These are phyloP conservation scores for Myrmophylax atrothorax DNA, from an alignment of 2,113 vertebrate species.

Conservation along the genomic window DNA sequence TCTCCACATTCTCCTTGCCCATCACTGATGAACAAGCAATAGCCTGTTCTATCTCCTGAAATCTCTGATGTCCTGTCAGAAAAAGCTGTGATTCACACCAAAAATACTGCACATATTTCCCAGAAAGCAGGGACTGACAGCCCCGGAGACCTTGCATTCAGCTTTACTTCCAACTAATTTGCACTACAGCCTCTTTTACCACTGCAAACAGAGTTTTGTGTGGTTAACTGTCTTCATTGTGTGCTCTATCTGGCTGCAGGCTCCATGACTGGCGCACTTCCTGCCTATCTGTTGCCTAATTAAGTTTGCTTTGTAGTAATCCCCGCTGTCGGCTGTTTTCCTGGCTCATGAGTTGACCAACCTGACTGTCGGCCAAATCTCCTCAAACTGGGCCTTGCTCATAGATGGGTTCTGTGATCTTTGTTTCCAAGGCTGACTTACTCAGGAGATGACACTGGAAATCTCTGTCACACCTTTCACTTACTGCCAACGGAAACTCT, in stretches of 20 bases:
- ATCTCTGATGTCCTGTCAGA: background rate
- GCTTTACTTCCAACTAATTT: background rate
- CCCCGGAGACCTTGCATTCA: background rate
- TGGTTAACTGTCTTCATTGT: background rate
- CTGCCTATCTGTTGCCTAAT: constrained; percentile 61
- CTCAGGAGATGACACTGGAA: background rate
- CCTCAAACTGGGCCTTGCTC: background rate
- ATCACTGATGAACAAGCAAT: background rate
- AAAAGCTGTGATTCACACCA: background rate
- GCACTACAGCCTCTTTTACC: background rate
- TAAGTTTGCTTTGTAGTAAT: constrained; percentile 57
- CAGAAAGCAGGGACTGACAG: background rate
- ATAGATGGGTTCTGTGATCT: background rate
- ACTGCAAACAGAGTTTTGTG: background rate
- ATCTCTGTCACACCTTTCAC: background rate
- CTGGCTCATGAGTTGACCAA: background rate
- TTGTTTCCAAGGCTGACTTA: background rate
- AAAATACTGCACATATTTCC: background rate
- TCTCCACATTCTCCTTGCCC: background rate
- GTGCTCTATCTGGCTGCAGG: constrained; percentile 23
- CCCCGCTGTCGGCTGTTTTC: constrained; percentile 5
- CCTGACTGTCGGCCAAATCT: background rate
- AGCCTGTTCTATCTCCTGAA: background rate
- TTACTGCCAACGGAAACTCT: background rate
- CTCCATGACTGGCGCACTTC: constrained; percentile 50